Percentiles rank a stretch among this genome's conserved stretches.
phyloP scores from a whole-genome alignment of 2,797 vertebrate genomes.

The Helostoma temminkii region DNA sequence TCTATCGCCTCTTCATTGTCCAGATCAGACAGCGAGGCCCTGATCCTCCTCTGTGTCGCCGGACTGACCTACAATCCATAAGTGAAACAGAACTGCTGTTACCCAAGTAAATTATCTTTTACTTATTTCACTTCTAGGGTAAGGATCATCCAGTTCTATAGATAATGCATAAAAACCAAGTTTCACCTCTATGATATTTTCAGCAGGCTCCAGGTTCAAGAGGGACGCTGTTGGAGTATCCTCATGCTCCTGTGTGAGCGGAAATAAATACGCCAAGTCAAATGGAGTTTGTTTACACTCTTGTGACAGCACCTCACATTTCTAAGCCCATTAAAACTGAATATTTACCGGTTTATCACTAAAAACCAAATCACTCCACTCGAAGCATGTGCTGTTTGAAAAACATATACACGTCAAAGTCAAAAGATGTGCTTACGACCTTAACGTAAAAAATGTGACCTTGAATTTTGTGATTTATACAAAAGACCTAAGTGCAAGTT shows the following conservation, averaged over 20 bases:
- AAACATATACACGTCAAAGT: neutral
- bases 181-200: constrained; percentile 78
- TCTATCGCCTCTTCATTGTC: constrained; percentile 93
- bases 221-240: constrained; percentile 81
- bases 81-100: constrained; percentile 11
- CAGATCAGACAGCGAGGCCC: constrained; percentile 94
- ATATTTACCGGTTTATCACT: neutral
- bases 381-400: neutral
- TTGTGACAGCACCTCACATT: neutral
- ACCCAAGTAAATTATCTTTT: neutral
- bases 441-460: neutral
- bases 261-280: constrained; percentile 18
- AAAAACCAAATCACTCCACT: neutral
- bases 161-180: neutral
- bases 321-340: neutral
- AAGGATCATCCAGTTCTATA: neutral
- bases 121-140: neutral
- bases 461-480: neutral
- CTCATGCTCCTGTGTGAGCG: constrained; percentile 75
- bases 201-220: constrained; percentile 81
- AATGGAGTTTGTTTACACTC: neutral
- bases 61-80: constrained; percentile 85
- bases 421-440: neutral
- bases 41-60: constrained; percentile 87
- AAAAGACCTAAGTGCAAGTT: neutral